Evolutionary conservation across 2,888 invertebrate species (phyloP), one percentile per base, ranked within the genome.

Genomic region (Orthonychiurus folsomi): DNA sequence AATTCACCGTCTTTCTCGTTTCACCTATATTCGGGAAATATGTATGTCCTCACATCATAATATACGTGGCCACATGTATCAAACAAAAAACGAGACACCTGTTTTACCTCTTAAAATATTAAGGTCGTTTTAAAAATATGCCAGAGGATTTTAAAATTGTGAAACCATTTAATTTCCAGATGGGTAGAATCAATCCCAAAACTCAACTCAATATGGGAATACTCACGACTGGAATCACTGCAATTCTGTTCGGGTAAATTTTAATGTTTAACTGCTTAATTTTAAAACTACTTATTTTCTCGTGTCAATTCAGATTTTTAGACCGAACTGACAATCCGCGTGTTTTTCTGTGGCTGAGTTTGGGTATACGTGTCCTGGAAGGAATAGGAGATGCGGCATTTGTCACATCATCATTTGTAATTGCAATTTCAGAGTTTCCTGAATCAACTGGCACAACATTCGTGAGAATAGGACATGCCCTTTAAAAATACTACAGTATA

Each of bases 311-410:
- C 64, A 75, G 77, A 47, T 66, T 75, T 52, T 57, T 77, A n/a
- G 75, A 75, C 52, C 68, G 70, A 56, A 66, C 76, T 15, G 71
- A 74, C 59, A 61, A 70, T 71, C 66, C 59, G 1, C 62, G 64
- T 1, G n/a, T 47, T 28, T 72, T 72, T 61, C 67, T 72, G n/a
- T 52, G 66, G 0, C 52, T 70, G 12, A 68, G 66, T 12, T 68
- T 72, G 50, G 50, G 54, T 5, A 87, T 91, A 69, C 81, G 92
- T 59, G 87, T 89, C 64, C 78, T 90, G 50, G 89, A 91, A 76
- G 91, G 91, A 0, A 80, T 90, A 79, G 92, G 92, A 20, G 89
- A 89, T 74, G 89, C 90, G 0, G 89, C 89, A 15, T 88, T 89
- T 77, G 81, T 90, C 50, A 90, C 89, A 0, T 89, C 91, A 0